phyloP scores from a whole-genome alignment of 1,140 invertebrate species.

The Goniozus legneri region DNA sequence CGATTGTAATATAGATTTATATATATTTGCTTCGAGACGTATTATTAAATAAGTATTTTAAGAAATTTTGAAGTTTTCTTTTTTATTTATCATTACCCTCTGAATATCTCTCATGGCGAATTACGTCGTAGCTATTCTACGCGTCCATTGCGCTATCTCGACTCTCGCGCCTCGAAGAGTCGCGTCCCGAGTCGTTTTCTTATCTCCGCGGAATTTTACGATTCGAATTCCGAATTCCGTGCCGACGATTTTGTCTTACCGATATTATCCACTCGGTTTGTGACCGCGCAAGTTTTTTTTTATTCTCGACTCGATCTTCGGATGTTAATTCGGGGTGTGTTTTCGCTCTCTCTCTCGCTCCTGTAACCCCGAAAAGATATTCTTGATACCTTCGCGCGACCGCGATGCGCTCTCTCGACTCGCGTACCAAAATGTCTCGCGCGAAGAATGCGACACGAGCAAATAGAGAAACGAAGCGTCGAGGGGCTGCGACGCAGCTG shows the following conservation, averaged over 20 bases:
- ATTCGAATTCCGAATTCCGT: not conserved
- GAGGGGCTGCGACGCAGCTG: slow-evolving; percentile 42
- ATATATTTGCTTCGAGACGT: slow-evolving; percentile 27
- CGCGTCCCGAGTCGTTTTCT: slow-evolving; percentile 3
- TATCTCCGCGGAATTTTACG: slow-evolving; percentile 13
- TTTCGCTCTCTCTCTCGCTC: not conserved
- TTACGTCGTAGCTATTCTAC: not conserved
- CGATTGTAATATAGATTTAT: slow-evolving; percentile 24
- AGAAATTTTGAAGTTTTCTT: too few relatives aligned
- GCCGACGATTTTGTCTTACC: not conserved
- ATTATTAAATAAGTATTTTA: slow-evolving; percentile 36
- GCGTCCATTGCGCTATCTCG: not conserved
- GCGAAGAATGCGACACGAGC: slow-evolving; percentile 45
- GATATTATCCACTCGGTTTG: slow-evolving; percentile 1
- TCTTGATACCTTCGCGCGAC: slow-evolving; percentile 21
- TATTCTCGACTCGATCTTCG: too few relatives aligned
- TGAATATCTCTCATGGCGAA: not conserved
- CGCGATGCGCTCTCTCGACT: slow-evolving; percentile 14
- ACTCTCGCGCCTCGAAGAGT: not conserved
- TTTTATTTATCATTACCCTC: too few relatives aligned
- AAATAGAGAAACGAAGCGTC: slow-evolving; percentile 29
- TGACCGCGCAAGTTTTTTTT: too few relatives aligned
- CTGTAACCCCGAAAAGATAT: slow-evolving; percentile 23
- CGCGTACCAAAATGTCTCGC: slow-evolving; percentile 36
- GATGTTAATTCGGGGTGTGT: too few relatives aligned